Percentiles rank a stretch among this genome's conserved stretches.
Conservation (phyloP, 2,113 vertebrate species). For the Vimba vimba region DNA sequence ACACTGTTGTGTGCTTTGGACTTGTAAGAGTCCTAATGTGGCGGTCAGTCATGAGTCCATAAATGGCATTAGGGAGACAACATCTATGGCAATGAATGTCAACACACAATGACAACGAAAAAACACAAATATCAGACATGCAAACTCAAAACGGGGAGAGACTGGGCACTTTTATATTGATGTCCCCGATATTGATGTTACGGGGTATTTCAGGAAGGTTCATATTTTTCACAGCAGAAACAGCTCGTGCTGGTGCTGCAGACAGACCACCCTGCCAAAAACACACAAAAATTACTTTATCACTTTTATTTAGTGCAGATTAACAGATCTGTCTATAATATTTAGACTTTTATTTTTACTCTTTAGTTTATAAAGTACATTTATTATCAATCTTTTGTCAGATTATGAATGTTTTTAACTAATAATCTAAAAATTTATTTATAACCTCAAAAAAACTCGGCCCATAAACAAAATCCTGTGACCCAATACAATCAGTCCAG, state of each 20-base stretch:
- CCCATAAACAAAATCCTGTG: not conserved
- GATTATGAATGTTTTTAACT: not conserved
- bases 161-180: conserved; percentile 95
- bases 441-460: not conserved
- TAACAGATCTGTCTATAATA: too few species aligned
- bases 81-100: conserved; percentile 1
- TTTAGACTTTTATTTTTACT: too few species aligned
- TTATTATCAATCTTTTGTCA: not conserved
- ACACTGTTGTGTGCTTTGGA: not conserved
- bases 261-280: conserved; percentile 85
- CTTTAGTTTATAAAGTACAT: not conserved
- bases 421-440: not conserved
- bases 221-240: conserved; percentile 95
- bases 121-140: not conserved
- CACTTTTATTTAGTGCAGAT: not conserved
- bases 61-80: not conserved
- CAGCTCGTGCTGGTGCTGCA: conserved; percentile 86
- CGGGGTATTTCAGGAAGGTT: conserved; percentile 93
- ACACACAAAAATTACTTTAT: not conserved
- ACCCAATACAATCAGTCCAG: not conserved
- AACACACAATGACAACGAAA: conserved; percentile 3
- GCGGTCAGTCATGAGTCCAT: not conserved
- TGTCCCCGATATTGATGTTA: conserved; percentile 95
- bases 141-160: conserved; percentile 86
- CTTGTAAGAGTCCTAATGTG: not conserved